Base-by-base conservation (phyloP, 2,888 invertebrate genomes). In the Euphydryas editha region DNA sequence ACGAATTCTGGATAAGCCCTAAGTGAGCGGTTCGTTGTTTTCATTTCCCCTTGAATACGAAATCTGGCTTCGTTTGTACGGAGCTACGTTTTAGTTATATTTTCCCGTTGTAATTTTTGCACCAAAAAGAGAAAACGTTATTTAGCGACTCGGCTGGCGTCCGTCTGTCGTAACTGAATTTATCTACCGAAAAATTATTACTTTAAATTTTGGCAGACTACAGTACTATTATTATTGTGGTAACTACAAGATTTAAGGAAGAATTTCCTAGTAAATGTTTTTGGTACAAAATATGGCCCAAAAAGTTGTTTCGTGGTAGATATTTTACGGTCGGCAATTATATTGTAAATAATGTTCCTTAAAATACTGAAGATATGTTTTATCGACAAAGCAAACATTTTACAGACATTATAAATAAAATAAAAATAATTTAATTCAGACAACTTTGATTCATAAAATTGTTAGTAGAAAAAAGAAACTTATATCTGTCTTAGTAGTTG, bases 81-180 rank as follows among this genome's bases (percentile, higher is more conserved):
- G 20, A 36, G 62, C 61, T 21, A 59, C 61, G 62, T 66, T 66
- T 66, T 62, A 55, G 54, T 67, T 59, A 67, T 55, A 62, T 67
- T 62, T 57, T 57, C 30, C 8, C 57, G 51, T 65, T 66, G 61
- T 61, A 60, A 60, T 47, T 65, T 39, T 39, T 44, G 39, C 17
- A 57, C 49, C 44, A 42, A 49, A 20, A 58, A 62, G 61, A 66
- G 61, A 62, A 65, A 51, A 57, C 24, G n/a, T 59, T 54, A 54
- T 54, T 54, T 54, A 36, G 54, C 30, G 54, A 36, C 30, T 24
- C 51, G 24, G 54, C 30, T 54, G 30, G 30, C 30, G 54, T 36
- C 36, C 36, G 54, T 30, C 54, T 36, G 30, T 36, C 17, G 54
- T 54, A 54, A 54, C 36, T 54, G n/a, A 36, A 54, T 54, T 54